Percentiles rank a stretch among this genome's conserved stretches.
phyloP scores from a whole-genome alignment of 2,888 invertebrate genomes.

The Drosophila nr. perissopoda region DNA sequence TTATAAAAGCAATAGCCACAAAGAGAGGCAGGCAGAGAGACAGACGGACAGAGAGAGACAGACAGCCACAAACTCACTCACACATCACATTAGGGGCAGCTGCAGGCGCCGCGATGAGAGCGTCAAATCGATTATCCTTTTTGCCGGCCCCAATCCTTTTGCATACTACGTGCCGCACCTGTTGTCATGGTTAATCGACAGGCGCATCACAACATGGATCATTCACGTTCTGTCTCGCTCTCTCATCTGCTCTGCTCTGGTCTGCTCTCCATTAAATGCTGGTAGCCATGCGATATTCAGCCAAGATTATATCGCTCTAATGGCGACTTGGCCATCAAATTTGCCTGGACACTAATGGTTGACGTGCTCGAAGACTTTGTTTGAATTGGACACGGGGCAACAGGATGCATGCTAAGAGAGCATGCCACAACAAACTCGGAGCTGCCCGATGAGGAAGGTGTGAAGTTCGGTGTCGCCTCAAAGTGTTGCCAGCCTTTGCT shows the following conservation, averaged over 20 bases:
- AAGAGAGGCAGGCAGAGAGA: constrained; percentile 1
- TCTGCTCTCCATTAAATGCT: constrained; percentile 37
- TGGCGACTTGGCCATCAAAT: constrained; percentile 68
- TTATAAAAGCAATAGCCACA: constrained; percentile 74
- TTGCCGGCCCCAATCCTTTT: constrained; percentile 66
- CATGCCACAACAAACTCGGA: constrained; percentile 19
- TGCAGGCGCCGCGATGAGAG: constrained; percentile 62
- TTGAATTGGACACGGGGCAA: constrained; percentile 57
- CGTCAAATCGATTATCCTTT: constrained; percentile 71
- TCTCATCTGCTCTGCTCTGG: neutral
- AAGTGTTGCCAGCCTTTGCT: constrained; percentile 29
- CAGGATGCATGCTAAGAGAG: constrained; percentile 23
- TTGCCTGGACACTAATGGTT: constrained; percentile 54
- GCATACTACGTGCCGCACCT: constrained; percentile 73
- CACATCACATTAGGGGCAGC: constrained; percentile 72
- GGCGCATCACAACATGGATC: constrained; percentile 50
- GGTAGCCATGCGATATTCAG: constrained; percentile 60
- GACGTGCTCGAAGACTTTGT: constrained; percentile 30
- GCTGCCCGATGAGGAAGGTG: constrained; percentile 48
- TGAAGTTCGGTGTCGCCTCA: constrained; percentile 50
- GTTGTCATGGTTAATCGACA: constrained; percentile 73
- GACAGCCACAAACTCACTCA: constrained; percentile 2
- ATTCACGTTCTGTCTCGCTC: constrained; percentile 4
- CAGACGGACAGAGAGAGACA: neutral
- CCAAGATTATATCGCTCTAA: constrained; percentile 62